phyloP scores from a whole-genome alignment of 2,888 invertebrate genomes.

The Leptinotarsa peninsularis region DNA sequence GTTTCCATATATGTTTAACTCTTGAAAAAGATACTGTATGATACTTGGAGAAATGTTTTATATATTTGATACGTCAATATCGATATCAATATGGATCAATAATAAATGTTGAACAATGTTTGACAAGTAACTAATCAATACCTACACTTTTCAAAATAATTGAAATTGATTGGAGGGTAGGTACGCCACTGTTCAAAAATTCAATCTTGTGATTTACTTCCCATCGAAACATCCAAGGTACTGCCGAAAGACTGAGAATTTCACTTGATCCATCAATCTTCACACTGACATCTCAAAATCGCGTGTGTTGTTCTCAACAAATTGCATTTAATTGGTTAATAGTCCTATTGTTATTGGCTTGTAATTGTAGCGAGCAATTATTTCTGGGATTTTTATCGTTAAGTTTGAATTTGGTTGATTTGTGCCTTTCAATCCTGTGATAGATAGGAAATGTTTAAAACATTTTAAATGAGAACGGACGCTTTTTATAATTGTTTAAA shows the following conservation, averaged over 20 bases:
- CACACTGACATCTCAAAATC: constrained; percentile 61
- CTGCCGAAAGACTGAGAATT: constrained; percentile 46
- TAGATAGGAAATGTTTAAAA: constrained; percentile 58
- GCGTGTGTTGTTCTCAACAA: constrained; percentile 60
- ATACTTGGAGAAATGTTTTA: too few relatives aligned
- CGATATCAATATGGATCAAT: too few relatives aligned
- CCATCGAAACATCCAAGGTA: constrained; percentile 43
- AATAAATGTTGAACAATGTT: too few relatives aligned
- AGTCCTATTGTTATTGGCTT: constrained; percentile 60
- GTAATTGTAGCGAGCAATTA: constrained; percentile 57
- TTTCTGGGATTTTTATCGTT: constrained; percentile 55
- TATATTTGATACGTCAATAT: too few relatives aligned
- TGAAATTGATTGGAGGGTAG: background rate
- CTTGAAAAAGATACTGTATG: too few relatives aligned
- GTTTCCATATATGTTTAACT: too few relatives aligned
- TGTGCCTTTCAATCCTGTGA: constrained; percentile 63
- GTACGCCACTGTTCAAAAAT: constrained; percentile 31
- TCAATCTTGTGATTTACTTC: constrained; percentile 50
- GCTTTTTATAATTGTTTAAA: constrained; percentile 30
- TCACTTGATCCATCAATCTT: constrained; percentile 61
- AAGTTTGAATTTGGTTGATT: constrained; percentile 59
- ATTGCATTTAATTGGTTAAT: constrained; percentile 66
- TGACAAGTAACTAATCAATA: too few relatives aligned
- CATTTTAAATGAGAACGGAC: constrained; percentile 7
- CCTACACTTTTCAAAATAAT: too few relatives aligned